A percentile compares a stretch with the other conserved stretches of the same genome.
phyloP scores from a whole-genome alignment of 2,888 invertebrate species.

The Limnephilus auricula region DNA sequence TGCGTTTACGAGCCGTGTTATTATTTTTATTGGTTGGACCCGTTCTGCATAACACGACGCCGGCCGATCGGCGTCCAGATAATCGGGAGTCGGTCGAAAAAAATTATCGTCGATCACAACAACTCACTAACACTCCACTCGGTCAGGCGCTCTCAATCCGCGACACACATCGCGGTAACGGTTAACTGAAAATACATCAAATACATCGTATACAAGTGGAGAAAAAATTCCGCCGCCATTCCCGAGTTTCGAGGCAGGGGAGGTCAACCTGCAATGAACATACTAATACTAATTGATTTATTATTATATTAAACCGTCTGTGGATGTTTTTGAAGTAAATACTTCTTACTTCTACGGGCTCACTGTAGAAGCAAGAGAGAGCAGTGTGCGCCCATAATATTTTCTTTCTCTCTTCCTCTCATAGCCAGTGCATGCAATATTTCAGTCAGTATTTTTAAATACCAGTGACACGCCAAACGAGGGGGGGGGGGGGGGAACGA shows the following conservation, averaged over 20 bases:
- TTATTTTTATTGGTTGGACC: neutral
- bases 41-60: neutral
- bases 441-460: too few species aligned
- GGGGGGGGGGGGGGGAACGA: too few species aligned
- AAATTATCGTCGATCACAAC: constrained; percentile 60
- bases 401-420: too few species aligned
- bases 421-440: too few species aligned
- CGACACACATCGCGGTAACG: constrained; percentile 50
- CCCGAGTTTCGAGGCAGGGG: constrained; percentile 2
- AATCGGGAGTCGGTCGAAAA: constrained; percentile 45
- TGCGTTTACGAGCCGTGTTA: neutral
- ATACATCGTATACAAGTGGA: constrained; percentile 39
- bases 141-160: constrained; percentile 59
- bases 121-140: constrained; percentile 22
- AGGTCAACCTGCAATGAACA: neutral
- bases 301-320: too few species aligned
- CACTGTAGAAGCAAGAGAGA: too few species aligned
- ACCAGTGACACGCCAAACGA: too few species aligned
- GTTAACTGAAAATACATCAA: constrained; percentile 49
- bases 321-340: too few species aligned
- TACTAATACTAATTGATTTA: neutral
- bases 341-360: too few species aligned
- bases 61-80: constrained; percentile 38
- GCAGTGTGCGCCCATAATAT: too few species aligned
- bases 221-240: constrained; percentile 46